Percentiles rank a stretch among this genome's conserved stretches.
These are phyloP conservation scores for Hirundichthys speculiger DNA, from an alignment of 2,113 vertebrate genomes.

Conservation along the genomic window DNA sequence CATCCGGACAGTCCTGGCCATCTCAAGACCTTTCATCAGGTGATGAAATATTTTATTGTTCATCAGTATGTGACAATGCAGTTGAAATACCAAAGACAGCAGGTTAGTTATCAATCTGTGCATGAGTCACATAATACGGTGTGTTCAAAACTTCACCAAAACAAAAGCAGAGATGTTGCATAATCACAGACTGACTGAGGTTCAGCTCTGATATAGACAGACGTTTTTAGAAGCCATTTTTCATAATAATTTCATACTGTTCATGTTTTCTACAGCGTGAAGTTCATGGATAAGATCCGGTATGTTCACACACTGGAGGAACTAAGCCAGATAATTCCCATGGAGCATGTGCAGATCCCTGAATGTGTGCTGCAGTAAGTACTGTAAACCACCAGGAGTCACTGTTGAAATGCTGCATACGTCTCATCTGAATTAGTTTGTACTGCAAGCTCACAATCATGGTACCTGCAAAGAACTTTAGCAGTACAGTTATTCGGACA, in stretches of 20 bases:
- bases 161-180: no score
- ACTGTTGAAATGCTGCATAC: slow-evolving; percentile 2
- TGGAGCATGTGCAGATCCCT: slow-evolving; percentile 95
- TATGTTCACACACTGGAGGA: slow-evolving; percentile 92
- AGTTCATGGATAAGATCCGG: slow-evolving; percentile 94
- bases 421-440: background rate
- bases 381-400: slow-evolving; percentile 44
- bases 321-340: slow-evolving; percentile 89
- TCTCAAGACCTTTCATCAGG: slow-evolving; percentile 97
- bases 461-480: no score
- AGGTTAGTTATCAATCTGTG: background rate
- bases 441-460: background rate
- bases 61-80: background rate
- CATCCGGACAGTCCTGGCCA: slow-evolving; percentile 92
- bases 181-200: no score
- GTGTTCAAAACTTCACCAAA: background rate
- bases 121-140: background rate
- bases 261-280: slow-evolving; percentile 80
- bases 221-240: no score
- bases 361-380: slow-evolving; percentile 94
- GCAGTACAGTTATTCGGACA: no score
- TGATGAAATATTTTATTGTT: slow-evolving; percentile 42
- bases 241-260: background rate
- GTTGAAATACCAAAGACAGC: background rate
- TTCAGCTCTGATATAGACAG: no score